Conservation (phyloP, 2,113 vertebrate species). For the Scolopax mira region DNA sequence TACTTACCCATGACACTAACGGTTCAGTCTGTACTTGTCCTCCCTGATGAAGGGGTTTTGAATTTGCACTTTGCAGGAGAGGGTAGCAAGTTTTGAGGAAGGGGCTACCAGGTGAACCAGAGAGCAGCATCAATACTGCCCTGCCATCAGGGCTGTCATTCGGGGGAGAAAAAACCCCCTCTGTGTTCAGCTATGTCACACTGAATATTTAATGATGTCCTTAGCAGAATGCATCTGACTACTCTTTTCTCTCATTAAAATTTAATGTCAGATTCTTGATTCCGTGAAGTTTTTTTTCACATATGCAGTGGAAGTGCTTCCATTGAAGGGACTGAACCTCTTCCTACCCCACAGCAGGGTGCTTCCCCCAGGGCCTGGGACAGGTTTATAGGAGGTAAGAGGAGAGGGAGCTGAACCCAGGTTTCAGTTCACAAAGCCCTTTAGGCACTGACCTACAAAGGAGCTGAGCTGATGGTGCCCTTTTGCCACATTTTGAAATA, state of each 20-base stretch:
- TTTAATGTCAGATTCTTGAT: neutral
- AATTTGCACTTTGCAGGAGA: neutral
- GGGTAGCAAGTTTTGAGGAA: neutral
- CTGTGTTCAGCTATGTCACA: neutral
- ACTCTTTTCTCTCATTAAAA: neutral
- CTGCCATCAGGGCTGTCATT: neutral
- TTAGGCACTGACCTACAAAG: neutral
- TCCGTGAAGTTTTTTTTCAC: neutral
- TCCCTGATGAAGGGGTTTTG: neutral
- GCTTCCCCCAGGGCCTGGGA: neutral
- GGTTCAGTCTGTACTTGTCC: neutral
- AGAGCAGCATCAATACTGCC: fast-evolving
- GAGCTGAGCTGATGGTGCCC: neutral
- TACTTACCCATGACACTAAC: neutral
- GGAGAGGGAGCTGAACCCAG: neutral
- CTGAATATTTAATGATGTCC: neutral
- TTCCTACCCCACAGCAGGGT: fast-evolving
- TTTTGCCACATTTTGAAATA: neutral
- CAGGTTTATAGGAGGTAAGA: neutral
- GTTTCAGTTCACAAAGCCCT: neutral
- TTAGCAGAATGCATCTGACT: neutral
- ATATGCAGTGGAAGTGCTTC: neutral
- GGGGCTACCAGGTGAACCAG: neutral
- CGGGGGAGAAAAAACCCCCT: neutral
- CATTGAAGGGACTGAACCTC: neutral